Evolutionary conservation across 2,113 vertebrate species (phyloP).

Genomic region (Rhegmatorhina hoffmannsi): DNA sequence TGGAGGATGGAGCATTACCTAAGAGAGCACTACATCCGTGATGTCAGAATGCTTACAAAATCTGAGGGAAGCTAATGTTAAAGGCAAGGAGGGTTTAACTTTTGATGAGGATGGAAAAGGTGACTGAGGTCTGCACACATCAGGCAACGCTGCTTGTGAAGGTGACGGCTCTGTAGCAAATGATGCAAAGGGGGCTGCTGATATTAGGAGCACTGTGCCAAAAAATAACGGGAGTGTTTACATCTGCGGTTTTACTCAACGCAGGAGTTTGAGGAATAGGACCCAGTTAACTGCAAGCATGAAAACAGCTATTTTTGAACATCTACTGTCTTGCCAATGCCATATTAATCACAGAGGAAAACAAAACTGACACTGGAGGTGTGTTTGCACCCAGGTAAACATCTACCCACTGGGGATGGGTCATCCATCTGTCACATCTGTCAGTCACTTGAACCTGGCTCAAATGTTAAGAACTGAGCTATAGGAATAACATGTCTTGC

Average conservation of each 20-base stretch:
- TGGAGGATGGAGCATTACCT: neutral
- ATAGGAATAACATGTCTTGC: neutral
- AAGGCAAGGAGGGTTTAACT: neutral
- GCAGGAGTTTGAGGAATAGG: neutral
- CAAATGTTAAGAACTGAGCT: neutral
- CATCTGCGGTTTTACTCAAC: neutral
- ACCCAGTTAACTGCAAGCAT: neutral
- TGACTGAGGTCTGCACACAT: neutral
- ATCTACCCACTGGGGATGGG: neutral
- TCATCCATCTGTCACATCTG: neutral
- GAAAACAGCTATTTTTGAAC: neutral
- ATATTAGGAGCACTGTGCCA: neutral
- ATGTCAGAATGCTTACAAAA: neutral
- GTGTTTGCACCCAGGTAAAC: neutral
- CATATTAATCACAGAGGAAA: neutral
- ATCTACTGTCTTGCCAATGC: neutral
- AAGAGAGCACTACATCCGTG: neutral
- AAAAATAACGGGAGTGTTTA: accelerated
- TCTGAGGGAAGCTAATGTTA: neutral
- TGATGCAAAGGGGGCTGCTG: neutral
- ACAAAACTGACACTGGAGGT: neutral
- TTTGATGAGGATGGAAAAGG: neutral
- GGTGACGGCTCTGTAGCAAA: neutral
- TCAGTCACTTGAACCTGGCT: neutral
- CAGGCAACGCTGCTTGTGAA: neutral